phyloP scores from a whole-genome alignment of 2,113 vertebrate genomes.

The Lipophrys pholis region DNA sequence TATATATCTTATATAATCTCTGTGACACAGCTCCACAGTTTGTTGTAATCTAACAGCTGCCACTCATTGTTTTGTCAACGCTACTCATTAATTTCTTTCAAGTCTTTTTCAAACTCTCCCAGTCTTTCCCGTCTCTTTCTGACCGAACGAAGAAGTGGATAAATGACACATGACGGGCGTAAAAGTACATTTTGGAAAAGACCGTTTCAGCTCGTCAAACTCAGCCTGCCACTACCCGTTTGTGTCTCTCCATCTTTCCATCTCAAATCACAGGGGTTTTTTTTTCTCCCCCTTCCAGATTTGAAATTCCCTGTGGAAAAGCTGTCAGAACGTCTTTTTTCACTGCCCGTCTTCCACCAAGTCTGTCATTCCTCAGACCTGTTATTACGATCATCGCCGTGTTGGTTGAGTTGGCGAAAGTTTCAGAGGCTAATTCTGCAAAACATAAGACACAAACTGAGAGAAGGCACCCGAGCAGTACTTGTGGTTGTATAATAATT shows the following conservation, averaged over 20 bases:
- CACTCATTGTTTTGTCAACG: background rate
- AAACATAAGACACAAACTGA: no score
- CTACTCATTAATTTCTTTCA: background rate
- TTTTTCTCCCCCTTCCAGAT: conserved; percentile 8
- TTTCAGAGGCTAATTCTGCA: conserved; percentile 16
- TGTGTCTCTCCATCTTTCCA: conserved; percentile 17
- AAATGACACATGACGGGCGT: conserved; percentile 4
- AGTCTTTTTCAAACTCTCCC: background rate
- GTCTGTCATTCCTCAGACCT: conserved; percentile 41
- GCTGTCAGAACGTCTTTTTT: conserved; percentile 43
- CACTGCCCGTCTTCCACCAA: conserved; percentile 5
- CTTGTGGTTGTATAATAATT: no score
- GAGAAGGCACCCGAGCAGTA: no score
- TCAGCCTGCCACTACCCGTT: background rate
- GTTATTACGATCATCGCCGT: conserved; percentile 36
- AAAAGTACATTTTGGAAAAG: conserved; percentile 23
- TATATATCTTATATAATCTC: conserved; percentile 24
- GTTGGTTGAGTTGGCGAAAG: background rate
- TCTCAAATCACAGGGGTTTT: conserved; percentile 27
- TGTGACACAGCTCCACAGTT: background rate
- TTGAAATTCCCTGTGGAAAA: conserved; percentile 42
- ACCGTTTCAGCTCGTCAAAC: background rate
- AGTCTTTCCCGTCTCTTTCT: background rate
- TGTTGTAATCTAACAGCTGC: background rate
- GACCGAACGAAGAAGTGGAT: conserved; percentile 1